These are phyloP conservation scores for Myotis daubentonii DNA, from an alignment of 2,797 vertebrate genomes.

Conservation along the genomic window DNA sequence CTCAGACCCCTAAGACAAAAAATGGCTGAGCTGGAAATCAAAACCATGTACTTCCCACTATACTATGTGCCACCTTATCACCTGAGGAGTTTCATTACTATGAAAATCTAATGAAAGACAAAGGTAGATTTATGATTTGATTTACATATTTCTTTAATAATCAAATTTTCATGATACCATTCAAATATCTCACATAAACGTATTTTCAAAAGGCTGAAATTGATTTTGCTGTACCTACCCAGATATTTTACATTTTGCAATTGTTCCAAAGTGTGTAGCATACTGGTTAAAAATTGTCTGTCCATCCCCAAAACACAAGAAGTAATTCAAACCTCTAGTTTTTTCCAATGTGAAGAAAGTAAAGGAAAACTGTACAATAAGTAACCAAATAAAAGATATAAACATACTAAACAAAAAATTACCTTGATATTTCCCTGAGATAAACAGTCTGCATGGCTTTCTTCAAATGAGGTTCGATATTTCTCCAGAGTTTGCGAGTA, in stretches of 20 bases:
- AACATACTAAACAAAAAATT: conserved; percentile 68
- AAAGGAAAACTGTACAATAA: background rate
- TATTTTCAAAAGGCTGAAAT: background rate
- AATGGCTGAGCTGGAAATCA: background rate
- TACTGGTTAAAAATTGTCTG: background rate
- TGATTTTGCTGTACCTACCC: background rate
- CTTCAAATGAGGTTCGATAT: conserved; percentile 98
- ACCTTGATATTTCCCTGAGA: conserved; percentile 98
- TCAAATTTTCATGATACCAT: background rate
- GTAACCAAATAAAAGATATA: background rate
- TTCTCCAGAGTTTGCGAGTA: conserved; percentile 96
- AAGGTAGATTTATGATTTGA: background rate
- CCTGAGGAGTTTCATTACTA: background rate
- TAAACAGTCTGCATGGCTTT: conserved; percentile 99
- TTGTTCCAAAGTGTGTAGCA: background rate
- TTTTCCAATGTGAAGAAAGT: background rate
- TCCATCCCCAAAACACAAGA: conserved; percentile 11
- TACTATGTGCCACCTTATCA: background rate
- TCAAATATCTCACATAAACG: conserved; percentile 33
- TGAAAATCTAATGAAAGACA: background rate
- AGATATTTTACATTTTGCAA: background rate
- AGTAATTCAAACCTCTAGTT: background rate
- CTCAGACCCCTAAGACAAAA: background rate
- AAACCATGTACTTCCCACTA: background rate
- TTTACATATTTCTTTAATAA: conserved; percentile 1